phyloP scores from a whole-genome alignment of 2,113 vertebrate species.

The Brachypodius melanocephalos region DNA sequence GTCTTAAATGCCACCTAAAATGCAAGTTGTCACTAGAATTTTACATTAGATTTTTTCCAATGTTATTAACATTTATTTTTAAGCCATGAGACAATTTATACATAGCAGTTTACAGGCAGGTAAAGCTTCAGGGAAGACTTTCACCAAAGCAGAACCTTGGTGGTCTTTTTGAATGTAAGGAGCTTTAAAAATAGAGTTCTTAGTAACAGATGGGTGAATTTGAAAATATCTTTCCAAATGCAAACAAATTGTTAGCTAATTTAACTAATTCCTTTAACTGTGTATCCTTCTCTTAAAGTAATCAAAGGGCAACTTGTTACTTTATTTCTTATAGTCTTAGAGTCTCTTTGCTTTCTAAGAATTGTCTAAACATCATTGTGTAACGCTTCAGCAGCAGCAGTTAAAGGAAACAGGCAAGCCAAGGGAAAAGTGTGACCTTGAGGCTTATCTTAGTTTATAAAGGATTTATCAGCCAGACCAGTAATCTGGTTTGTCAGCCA shows the following conservation, averaged over 20 bases:
- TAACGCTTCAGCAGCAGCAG: neutral
- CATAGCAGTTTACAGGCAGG: neutral
- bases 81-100: neutral
- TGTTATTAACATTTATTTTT: neutral
- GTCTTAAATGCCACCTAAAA: neutral
- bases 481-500: neutral
- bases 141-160: neutral
- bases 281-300: neutral
- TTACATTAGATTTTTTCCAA: neutral
- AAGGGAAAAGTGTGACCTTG: neutral
- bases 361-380: neutral
- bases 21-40: neutral
- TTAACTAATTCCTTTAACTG: neutral
- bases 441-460: neutral
- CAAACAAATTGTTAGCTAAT: neutral
- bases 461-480: neutral
- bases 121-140: neutral
- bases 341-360: neutral
- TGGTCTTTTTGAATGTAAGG: neutral
- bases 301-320: neutral
- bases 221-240: neutral
- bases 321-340: neutral
- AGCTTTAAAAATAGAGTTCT: neutral
- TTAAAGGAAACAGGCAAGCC: neutral
- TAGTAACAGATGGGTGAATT: neutral